These are phyloP conservation scores for Clunio marinus DNA, from an alignment of 2,888 invertebrate species.

Conservation along the genomic window DNA sequence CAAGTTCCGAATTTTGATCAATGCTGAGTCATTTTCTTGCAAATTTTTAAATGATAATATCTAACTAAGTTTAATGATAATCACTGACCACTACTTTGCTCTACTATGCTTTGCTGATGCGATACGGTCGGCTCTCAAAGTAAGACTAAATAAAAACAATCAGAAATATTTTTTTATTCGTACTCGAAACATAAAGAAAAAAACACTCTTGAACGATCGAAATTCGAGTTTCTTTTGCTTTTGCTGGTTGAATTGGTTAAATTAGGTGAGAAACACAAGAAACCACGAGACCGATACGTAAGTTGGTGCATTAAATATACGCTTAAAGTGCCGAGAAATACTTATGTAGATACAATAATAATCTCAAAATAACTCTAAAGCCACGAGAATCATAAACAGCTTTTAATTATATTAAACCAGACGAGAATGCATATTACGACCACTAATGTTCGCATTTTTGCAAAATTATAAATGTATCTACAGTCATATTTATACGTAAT, in stretches of 20 bases:
- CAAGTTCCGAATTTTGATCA: background rate
- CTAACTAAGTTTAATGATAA: background rate
- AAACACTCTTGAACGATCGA: conserved; percentile 21
- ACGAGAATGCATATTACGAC: too few species aligned
- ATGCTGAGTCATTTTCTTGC: background rate
- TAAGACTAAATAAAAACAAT: conserved; percentile 29
- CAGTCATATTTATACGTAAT: too few species aligned
- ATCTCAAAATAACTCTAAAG: background rate
- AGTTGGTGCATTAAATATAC: background rate
- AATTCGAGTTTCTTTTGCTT: conserved; percentile 12
- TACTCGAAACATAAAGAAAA: background rate
- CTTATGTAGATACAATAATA: background rate
- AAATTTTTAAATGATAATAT: too few species aligned
- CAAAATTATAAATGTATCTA: too few species aligned
- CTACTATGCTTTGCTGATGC: background rate
- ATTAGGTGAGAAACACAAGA: background rate
- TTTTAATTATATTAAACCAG: background rate
- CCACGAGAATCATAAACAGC: background rate
- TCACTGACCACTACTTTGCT: background rate
- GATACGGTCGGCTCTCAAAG: conserved; percentile 22
- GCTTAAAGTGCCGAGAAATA: too few species aligned
- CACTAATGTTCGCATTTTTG: too few species aligned
- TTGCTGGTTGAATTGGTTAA: background rate
- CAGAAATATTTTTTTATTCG: conserved; percentile 24
- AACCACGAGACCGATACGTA: conserved; percentile 11